These are phyloP conservation scores for Scaptomyza reducta DNA, from an alignment of 2,888 invertebrate species.

Conservation along the genomic window DNA sequence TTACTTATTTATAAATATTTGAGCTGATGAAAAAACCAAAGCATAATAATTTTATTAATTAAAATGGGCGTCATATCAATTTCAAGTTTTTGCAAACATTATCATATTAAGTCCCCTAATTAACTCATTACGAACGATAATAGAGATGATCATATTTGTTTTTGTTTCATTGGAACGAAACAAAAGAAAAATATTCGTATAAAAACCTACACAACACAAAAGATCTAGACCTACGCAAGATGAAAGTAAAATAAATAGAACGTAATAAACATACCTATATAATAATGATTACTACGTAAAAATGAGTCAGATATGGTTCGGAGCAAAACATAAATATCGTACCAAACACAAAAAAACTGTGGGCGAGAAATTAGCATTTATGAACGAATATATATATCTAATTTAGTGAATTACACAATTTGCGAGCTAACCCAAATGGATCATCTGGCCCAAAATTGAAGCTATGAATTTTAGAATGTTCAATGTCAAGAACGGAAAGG, in stretches of 20 bases:
- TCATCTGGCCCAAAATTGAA: too few relatives aligned
- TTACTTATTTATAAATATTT: neutral
- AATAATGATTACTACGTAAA: constrained; percentile 14
- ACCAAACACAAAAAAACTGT: constrained; percentile 34
- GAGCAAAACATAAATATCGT: constrained; percentile 15
- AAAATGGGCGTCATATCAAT: constrained; percentile 10
- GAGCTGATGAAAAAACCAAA: neutral
- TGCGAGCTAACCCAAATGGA: neutral
- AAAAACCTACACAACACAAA: constrained; percentile 39
- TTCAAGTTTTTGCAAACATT: neutral
- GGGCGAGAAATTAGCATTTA: constrained; percentile 54
- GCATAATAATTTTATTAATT: neutral
- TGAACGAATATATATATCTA: neutral
- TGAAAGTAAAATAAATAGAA: constrained; percentile 32
- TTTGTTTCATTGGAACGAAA: constrained; percentile 25
- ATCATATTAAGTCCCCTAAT: constrained; percentile 1
- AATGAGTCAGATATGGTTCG: constrained; percentile 29
- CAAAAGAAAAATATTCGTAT: neutral
- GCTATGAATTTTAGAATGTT: constrained; percentile 46
- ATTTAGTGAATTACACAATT: constrained; percentile 53
- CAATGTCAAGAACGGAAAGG: constrained; percentile 60
- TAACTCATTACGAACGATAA: neutral
- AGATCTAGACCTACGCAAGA: constrained; percentile 31
- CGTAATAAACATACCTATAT: neutral
- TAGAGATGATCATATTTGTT: constrained; percentile 16